Base-by-base conservation (phyloP, 2,888 invertebrate genomes). In the Ischnus inquisitorius region DNA sequence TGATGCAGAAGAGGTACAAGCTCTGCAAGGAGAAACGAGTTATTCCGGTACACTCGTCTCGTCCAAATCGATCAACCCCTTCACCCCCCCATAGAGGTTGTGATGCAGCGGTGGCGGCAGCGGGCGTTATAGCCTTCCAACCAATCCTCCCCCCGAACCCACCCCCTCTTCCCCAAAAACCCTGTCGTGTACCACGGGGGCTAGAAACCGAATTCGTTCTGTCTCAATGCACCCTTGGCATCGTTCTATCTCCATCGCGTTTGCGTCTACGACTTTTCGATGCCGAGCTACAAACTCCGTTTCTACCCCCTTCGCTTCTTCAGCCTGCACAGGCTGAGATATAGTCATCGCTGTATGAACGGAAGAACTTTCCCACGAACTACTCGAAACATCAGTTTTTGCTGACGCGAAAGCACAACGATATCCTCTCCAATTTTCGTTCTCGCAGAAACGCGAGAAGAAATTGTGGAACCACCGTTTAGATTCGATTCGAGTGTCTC, bases 41-140 rank as follows among this genome's bases (percentile, higher is more conserved):
- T 84, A 84, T 84, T 84, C 84, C 84, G 84, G 84, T 84, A 84
- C 78, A 84, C 84, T 84, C 84, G 84, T 84, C 84, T 84, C 84
- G 81, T 78, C 84, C 84, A 84, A 84, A 84, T 84, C 84, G 84
- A 84, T 86, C 78, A 80, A 80, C 82, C 78, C 79, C 86, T 84
- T 78, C 76, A 41, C n/a, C 19, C 79, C 72, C 67, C 60, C 82
- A 69, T 82, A 72, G 74, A 25, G 22, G 43, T 67, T 79, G 75
- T 82, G 82, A 84, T 85, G 84, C 79, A 78, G 67, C 78, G 57
- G 65, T 46, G 71, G 74, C 39, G 77, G 76, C 74, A 69, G 60
- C 16, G 28, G 3, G 25, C 19, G 57, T 72, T 48, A 28, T 51
- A 28, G 51, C 51, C 22, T n/a, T 34, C 46, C 57, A 41, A 41